A percentile compares a stretch with the other conserved stretches of the same genome.
Conservation (phyloP, 2,888 invertebrate species). For the Selenia dentaria region DNA sequence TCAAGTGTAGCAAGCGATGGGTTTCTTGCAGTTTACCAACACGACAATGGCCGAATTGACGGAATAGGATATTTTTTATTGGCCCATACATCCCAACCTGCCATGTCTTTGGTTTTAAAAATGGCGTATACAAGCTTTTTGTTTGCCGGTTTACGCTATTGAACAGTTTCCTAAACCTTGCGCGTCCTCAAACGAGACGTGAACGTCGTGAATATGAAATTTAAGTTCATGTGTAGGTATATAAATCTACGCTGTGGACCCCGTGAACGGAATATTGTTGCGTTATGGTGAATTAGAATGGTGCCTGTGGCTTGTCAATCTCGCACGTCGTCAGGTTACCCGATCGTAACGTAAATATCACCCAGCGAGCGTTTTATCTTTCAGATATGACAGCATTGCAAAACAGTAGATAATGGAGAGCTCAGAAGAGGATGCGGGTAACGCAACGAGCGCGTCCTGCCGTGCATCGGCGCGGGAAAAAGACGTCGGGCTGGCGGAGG, state of each 20-base stretch:
- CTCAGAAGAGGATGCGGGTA: constrained; percentile 83
- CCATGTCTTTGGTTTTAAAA: constrained; percentile 86
- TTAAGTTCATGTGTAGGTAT: constrained; percentile 83
- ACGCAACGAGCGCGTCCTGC: constrained; percentile 81
- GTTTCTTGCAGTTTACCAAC: constrained; percentile 84
- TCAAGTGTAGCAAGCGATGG: constrained; percentile 82
- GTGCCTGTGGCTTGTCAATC: constrained; percentile 83
- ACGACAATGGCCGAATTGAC: constrained; percentile 84
- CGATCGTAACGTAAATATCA: constrained; percentile 81
- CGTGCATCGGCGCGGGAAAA: constrained; percentile 83
- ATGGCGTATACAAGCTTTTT: constrained; percentile 87
- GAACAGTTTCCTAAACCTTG: constrained; percentile 76
- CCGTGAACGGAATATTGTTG: constrained; percentile 77
- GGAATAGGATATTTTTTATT: constrained; percentile 82
- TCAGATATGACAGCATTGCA: constrained; percentile 81
- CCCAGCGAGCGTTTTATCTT: constrained; percentile 79
- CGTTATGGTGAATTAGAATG: constrained; percentile 85
- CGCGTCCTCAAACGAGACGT: constrained; percentile 66
- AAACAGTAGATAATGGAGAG: constrained; percentile 85
- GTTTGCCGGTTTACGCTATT: constrained; percentile 85
- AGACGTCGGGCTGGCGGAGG: constrained; percentile 69
- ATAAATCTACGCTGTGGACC: constrained; percentile 76
- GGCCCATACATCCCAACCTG: constrained; percentile 80
- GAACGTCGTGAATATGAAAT: constrained; percentile 82
- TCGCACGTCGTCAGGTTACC: constrained; percentile 83